Evolutionary conservation across 2,888 invertebrate species (phyloP), one percentile per base, ranked within the genome.

Genomic region (Drosophila paracracens): DNA sequence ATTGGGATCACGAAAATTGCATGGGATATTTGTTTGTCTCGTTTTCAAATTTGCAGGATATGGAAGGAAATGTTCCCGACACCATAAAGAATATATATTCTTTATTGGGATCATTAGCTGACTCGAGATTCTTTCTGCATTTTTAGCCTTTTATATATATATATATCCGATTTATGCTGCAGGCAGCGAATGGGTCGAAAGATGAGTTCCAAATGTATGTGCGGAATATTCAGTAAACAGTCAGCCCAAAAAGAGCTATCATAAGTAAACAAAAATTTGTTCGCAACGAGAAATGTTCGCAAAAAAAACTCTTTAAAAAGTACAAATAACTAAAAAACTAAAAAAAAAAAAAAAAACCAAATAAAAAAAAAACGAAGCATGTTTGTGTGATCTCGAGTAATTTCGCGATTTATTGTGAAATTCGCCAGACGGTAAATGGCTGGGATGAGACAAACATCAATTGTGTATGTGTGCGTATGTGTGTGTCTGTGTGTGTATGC

Each of bases 361-460:
- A n/a, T n/a, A 33, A 33, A 10, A 33, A 33, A 10, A 6, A 18
- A 6, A 1, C 4, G 2, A 31, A 16, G 1, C 31, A 8, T 11
- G 5, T 25, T 5, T 29, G 4, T 50, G 16, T 70, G 50, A 69
- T 70, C 53, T 43, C 29, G 53, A 56, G 48, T n/a, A 64, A 74
- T 81, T 83, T 82, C 79, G 70, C 81, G 76, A 73, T 64, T 38
- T 69, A 48, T 79, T 82, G 81, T 81, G 84, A 82, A 83, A 81
- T 82, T 71, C 68, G 59, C 62, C 53, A 56, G 65, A 75, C 50
- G 60, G 43, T 62, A 51, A 73, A 67, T 46, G 73, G 58, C 54
- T 59, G 69, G 64, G 65, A 58, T 76, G 70, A 76, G 73, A 70
- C 83, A 68, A 75, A 68, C 79, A 71, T 68, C 38, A 79, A 71